Evolutionary conservation across 2,113 vertebrate genomes (phyloP).

Genomic region (Notechis scutatus): DNA sequence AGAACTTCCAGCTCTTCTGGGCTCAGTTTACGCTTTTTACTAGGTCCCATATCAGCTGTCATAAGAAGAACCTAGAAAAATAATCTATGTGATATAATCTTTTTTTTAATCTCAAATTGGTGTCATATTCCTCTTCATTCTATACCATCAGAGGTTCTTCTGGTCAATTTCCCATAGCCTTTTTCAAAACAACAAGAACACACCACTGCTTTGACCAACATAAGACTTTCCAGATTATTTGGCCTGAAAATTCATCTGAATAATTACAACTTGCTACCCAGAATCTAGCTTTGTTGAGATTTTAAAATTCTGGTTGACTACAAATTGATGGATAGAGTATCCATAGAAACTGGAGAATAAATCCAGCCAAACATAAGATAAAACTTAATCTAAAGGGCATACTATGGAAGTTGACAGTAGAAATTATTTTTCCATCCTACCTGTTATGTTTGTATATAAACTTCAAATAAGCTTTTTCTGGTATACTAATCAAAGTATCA

Average conservation of each 20-base stretch:
- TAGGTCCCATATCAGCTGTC: slow-evolving; percentile 48
- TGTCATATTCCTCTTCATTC: not conserved
- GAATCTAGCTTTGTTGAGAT: not conserved
- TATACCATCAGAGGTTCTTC: not conserved
- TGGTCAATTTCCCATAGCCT: not conserved
- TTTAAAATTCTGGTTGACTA: not conserved
- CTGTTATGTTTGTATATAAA: not conserved
- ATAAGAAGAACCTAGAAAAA: slow-evolving; percentile 67
- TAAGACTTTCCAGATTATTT: not conserved
- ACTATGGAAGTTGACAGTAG: not conserved
- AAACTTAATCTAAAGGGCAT: not conserved
- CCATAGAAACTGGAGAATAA: not conserved
- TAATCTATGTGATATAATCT: not conserved
- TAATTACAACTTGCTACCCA: not conserved
- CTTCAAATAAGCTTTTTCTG: not conserved
- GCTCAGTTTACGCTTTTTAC: slow-evolving; percentile 72
- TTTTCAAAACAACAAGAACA: not conserved
- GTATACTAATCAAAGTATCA: not conserved
- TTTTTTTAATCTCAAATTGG: not conserved
- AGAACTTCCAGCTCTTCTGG: slow-evolving; percentile 77
- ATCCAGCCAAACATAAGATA: not conserved
- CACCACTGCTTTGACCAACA: not conserved
- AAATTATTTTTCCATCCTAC: not conserved
- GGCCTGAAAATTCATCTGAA: not conserved
- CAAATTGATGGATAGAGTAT: not conserved